Percentiles rank a stretch among this genome's conserved stretches.
Evolutionary conservation across 2,888 invertebrate genomes (phyloP).

Genomic region (Tetranychus piercei): DNA sequence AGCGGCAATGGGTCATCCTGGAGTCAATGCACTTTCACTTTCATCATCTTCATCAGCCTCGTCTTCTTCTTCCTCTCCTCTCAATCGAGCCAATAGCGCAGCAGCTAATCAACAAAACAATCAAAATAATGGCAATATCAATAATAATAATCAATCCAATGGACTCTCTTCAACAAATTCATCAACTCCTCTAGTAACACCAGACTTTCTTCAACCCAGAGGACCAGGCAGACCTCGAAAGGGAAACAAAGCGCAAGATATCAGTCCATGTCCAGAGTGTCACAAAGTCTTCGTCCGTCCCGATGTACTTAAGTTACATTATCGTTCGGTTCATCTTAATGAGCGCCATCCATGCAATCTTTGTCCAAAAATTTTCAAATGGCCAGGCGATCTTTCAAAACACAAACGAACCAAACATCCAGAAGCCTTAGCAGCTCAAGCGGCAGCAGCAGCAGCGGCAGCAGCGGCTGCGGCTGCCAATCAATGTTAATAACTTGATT

Average conservation of each 20-base stretch:
- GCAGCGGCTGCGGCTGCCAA: not conserved
- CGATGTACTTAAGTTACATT: constrained; percentile 14
- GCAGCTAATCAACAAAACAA: not conserved
- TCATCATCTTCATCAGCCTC: not conserved
- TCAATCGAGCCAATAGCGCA: not conserved
- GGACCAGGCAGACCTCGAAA: constrained; percentile 15
- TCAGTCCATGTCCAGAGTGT: constrained; percentile 15
- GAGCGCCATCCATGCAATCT: constrained; percentile 15
- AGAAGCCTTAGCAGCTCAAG: not conserved
- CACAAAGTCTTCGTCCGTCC: constrained; percentile 15
- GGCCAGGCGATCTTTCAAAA: constrained; percentile 15
- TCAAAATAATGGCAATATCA: not conserved
- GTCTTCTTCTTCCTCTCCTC: not conserved
- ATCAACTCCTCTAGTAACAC: not conserved
- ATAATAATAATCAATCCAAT: not conserved
- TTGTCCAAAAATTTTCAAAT: constrained; percentile 14
- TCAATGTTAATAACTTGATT: not conserved
- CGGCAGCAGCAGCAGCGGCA: not conserved
- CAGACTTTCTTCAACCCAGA: constrained; percentile 13
- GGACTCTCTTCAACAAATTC: not conserved
- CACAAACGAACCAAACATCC: constrained; percentile 11
- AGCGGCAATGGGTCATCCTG: constrained; percentile 3
- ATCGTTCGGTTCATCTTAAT: constrained; percentile 13
- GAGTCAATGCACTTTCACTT: not conserved
- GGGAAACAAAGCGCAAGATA: constrained; percentile 13